phyloP scores from a whole-genome alignment of 2,888 invertebrate genomes.

The Apamea monoglypha region DNA sequence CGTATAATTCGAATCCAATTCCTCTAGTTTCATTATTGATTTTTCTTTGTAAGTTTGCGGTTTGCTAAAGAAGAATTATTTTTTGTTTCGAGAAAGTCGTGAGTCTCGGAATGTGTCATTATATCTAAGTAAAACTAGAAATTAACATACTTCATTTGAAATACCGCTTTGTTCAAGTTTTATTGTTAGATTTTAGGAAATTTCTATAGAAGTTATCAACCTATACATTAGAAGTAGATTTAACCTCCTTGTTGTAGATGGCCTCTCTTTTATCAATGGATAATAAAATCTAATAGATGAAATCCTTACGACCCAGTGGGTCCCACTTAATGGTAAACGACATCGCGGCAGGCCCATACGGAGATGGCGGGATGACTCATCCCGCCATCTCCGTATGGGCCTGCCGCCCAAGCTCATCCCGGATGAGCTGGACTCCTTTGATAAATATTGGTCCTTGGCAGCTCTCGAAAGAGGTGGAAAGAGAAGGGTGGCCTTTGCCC shows the following conservation, averaged over 20 bases:
- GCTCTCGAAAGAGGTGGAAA: too few species aligned
- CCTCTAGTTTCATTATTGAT: constrained; percentile 22
- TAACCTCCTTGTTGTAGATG: too few species aligned
- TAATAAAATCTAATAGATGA: neutral
- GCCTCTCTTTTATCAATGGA: neutral
- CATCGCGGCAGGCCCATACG: too few species aligned
- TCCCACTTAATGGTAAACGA: too few species aligned
- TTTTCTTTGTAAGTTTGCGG: constrained; percentile 21
- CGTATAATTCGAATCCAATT: constrained; percentile 34
- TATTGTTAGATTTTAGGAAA: neutral
- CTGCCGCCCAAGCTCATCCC: too few species aligned
- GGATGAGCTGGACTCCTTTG: too few species aligned
- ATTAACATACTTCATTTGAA: neutral
- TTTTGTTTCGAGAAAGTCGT: constrained; percentile 2
- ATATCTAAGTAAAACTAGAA: neutral
- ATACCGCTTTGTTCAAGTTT: neutral
- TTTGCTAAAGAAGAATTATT: constrained; percentile 13
- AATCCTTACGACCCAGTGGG: too few species aligned
- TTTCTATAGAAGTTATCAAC: neutral
- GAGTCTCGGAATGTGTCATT: neutral
- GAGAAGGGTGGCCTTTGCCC: too few species aligned
- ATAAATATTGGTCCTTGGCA: too few species aligned
- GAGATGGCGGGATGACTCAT: too few species aligned
- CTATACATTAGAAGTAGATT: neutral
- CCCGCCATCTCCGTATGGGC: too few species aligned